Conservation (phyloP, 2,797 vertebrate genomes). For the Chaetodon trifasciatus region DNA sequence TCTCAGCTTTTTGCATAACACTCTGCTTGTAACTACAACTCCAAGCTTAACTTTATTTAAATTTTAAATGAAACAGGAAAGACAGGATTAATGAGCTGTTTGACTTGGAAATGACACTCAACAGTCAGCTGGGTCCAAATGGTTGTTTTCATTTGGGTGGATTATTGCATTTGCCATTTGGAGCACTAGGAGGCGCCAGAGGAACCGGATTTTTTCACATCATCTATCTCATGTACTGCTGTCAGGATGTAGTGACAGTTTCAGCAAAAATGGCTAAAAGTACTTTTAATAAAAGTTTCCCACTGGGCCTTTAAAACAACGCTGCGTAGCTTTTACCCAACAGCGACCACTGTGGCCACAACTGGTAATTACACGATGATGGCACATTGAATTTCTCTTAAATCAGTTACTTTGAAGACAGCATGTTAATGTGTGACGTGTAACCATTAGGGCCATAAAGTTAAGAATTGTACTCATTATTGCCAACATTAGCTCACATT, state of each 20-base stretch:
- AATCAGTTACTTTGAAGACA: not conserved
- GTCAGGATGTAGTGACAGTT: no score
- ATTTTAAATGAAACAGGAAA: not conserved
- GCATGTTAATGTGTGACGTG: not conserved
- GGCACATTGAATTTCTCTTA: not conserved
- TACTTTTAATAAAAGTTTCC: no score
- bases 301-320: not conserved
- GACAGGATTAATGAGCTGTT: not conserved
- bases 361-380: not conserved
- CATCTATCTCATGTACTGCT: no score
- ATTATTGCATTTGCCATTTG: no score
- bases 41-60: not conserved
- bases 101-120: not conserved
- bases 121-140: no score
- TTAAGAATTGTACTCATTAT: not conserved
- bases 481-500: not conserved
- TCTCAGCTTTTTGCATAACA: slow-evolving; percentile 13
- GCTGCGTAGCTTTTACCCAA: not conserved
- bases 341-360: not conserved
- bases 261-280: no score
- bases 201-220: no score
- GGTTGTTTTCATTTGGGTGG: no score
- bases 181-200: no score
- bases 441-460: no score
- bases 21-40: not conserved